phyloP scores from a whole-genome alignment of 2,113 vertebrate species.

The Phainopepla nitens region DNA sequence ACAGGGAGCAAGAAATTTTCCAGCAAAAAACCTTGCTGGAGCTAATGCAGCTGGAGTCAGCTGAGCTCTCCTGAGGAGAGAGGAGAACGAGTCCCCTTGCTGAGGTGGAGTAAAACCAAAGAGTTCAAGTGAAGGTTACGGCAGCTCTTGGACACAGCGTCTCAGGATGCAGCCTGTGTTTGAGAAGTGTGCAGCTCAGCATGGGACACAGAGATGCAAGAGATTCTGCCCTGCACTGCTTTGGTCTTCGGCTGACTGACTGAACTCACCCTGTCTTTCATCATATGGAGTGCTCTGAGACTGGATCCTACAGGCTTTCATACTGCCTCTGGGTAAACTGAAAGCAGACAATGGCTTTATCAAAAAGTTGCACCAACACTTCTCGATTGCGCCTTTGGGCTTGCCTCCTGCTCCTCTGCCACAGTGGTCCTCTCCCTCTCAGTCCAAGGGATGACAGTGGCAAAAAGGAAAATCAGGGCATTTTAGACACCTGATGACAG shows the following conservation, averaged over 20 bases:
- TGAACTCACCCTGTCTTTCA: background rate
- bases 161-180: background rate
- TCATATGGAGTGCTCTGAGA: background rate
- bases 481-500: background rate
- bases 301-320: accelerated
- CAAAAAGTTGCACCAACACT: accelerated
- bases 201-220: background rate
- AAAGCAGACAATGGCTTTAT: accelerated
- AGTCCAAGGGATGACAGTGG: background rate
- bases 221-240: background rate
- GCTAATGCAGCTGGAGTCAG: background rate
- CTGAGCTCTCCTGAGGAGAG: background rate
- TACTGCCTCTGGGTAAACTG: background rate
- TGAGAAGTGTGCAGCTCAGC: background rate
- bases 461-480: background rate
- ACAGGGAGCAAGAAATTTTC: background rate
- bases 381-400: accelerated
- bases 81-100: background rate
- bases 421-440: background rate
- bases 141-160: accelerated
- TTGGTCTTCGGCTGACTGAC: background rate
- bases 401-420: background rate
- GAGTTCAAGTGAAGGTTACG: constrained; percentile 5
- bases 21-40: background rate
- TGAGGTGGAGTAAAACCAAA: background rate